These are phyloP conservation scores for Poecilia wingei DNA, from an alignment of 2,797 vertebrate species.

Conservation along the genomic window DNA sequence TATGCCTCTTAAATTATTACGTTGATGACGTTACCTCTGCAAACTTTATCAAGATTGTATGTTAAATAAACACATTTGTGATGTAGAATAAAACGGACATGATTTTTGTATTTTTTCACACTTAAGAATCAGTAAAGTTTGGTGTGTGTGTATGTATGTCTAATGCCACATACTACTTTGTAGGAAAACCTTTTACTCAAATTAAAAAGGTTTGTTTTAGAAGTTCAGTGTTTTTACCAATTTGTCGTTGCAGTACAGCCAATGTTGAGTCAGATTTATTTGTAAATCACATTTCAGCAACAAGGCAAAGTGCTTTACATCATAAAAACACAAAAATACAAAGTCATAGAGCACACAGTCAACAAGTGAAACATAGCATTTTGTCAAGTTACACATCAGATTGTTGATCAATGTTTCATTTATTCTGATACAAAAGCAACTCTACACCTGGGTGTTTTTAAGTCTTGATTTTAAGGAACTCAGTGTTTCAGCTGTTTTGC, in stretches of 20 bases:
- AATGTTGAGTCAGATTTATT: not conserved
- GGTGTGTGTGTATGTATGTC: not conserved
- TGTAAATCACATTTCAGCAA: no score
- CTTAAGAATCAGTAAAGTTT: not conserved
- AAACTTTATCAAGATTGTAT: not conserved
- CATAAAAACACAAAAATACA: no score
- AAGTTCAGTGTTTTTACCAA: not conserved
- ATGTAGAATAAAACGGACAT: not conserved
- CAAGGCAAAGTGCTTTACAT: no score
- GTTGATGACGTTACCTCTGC: not conserved
- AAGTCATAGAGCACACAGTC: no score
- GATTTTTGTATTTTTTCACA: not conserved
- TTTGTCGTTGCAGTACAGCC: not conserved
- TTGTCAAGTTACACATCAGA: no score
- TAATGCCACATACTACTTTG: not conserved
- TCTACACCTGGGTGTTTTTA: no score
- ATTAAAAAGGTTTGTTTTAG: not conserved
- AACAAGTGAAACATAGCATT: no score
- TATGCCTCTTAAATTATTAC: not conserved
- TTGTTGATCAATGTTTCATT: no score
- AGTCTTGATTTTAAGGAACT: no score
- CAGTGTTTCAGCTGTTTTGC: no score
- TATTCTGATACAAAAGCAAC: no score
- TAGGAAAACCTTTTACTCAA: not conserved
- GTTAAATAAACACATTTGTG: not conserved